Evolutionary conservation across 2,888 invertebrate species (phyloP), one percentile per base, ranked within the genome.

Genomic region (Elgonia sp.): DNA sequence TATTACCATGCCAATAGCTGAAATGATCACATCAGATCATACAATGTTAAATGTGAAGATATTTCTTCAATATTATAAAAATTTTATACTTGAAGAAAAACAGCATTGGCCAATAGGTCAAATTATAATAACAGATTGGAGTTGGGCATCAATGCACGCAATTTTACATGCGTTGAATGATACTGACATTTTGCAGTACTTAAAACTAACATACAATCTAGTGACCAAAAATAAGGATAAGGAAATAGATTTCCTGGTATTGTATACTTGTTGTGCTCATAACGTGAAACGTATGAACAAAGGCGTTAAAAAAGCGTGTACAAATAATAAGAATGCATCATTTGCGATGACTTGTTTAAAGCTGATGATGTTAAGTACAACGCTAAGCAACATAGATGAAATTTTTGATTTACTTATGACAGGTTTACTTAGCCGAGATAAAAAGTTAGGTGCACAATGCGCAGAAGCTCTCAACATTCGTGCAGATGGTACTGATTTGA

Each of bases 11-110:
- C 65, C 53, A 18, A 40, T 77, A 10, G 77, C 77, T 7, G 77
- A 77, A 77, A 79, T 79, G 79, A 79, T 80, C 12, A 80, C 80
- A 6, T 20, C 62, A n/a, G 62, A 72, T 21, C 81, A 70, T 21
- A 63, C 62, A 21, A 8, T 40, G 10, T 5, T 62, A 5, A 69
- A 60, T 10, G 40, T 81, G n/a, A 57, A 70, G 21, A 0, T 18
- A 0, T 80, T 80, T 50, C 4, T 70, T 14, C 37, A 70, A 62
- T 16, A 8, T 18, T 80, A 57, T n/a, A 1, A 21, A 39, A 12
- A 62, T n/a, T 80, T 60, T 37, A 39, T 53, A n/a, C 1, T 7
- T n/a, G 3, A 14, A n/a, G 53, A 16, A 69, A 69, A 57, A 8
- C 8, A 20, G 10, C 9, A 57, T 21, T 53, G 20, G 63, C 82